Conservation (phyloP, 2,888 invertebrate genomes). For the Sabatieria punctata region DNA sequence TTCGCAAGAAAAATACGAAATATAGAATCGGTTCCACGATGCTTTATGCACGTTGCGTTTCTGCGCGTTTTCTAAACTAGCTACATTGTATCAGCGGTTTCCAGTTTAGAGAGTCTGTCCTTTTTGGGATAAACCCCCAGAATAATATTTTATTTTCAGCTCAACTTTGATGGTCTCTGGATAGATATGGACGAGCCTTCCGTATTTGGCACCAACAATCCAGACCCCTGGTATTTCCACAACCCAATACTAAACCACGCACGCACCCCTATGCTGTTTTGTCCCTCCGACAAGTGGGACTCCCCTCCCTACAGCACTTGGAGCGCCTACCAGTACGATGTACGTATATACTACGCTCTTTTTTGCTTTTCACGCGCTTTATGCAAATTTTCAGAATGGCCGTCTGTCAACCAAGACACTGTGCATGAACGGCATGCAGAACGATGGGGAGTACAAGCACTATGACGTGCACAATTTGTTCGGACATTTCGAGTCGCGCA, state of each 20-base stretch:
- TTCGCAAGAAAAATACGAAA: too few species aligned
- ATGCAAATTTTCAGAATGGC: too few species aligned
- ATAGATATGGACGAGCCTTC: constrained; percentile 80
- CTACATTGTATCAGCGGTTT: too few species aligned
- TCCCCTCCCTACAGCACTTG: constrained; percentile 23
- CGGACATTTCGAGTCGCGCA: constrained; percentile 53
- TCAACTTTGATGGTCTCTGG: constrained; percentile 65
- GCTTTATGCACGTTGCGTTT: too few species aligned
- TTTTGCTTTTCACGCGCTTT: too few species aligned
- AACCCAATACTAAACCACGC: constrained; percentile 2
- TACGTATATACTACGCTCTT: too few species aligned
- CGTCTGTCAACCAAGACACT: constrained; percentile 17
- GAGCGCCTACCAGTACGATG: constrained; percentile 9
- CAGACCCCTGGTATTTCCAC: too few species aligned
- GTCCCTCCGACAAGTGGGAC: constrained; percentile 17
- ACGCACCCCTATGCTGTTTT: constrained; percentile 11
- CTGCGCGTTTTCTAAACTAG: too few species aligned
- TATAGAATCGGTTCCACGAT: too few species aligned
- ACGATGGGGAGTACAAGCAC: constrained; percentile 37
- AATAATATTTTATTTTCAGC: not conserved
- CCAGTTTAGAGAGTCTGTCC: too few species aligned
- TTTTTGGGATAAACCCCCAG: constrained; percentile 2
- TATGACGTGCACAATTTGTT: constrained; percentile 62
- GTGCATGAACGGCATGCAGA: constrained; percentile 11
- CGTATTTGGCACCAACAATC: constrained; percentile 44